phyloP scores from a whole-genome alignment of 2,888 invertebrate genomes.

The Zelleria hepariella region DNA sequence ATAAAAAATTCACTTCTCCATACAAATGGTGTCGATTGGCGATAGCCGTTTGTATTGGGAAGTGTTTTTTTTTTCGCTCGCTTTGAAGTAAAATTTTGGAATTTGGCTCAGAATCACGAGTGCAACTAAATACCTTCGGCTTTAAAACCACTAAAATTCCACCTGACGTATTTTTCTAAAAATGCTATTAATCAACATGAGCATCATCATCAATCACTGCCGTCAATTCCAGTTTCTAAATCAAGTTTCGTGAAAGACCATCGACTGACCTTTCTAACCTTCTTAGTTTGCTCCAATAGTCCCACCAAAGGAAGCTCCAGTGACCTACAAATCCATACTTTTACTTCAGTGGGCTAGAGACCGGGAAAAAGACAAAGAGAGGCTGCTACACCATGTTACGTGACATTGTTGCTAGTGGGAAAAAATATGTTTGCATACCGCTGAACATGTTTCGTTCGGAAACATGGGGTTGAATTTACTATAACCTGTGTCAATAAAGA shows the following conservation, averaged over 20 bases:
- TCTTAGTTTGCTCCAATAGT: not conserved
- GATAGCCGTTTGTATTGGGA: too few relatives aligned
- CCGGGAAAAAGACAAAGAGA: not conserved
- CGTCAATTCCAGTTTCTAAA: not conserved
- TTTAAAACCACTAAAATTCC: too few relatives aligned
- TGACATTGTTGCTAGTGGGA: not conserved
- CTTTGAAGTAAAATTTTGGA: too few relatives aligned
- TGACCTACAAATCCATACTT: not conserved
- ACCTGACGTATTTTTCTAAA: too few relatives aligned
- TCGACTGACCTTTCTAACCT: not conserved
- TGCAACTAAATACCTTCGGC: too few relatives aligned
- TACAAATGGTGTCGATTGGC: too few relatives aligned
- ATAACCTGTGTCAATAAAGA: too few relatives aligned
- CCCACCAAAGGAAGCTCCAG: not conserved
- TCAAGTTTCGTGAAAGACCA: not conserved
- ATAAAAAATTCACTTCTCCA: too few relatives aligned
- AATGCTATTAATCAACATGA: too few relatives aligned
- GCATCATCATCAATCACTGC: not conserved
- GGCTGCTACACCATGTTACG: conserved; percentile 12
- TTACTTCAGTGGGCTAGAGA: not conserved
- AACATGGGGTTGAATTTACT: too few relatives aligned
- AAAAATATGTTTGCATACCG: conserved; percentile 1
- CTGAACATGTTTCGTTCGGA: not conserved
- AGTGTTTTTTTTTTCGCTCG: too few relatives aligned
- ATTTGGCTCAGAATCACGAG: too few relatives aligned